Conservation (phyloP, 2,888 invertebrate species). For the Melikaiella ostensackeni region DNA sequence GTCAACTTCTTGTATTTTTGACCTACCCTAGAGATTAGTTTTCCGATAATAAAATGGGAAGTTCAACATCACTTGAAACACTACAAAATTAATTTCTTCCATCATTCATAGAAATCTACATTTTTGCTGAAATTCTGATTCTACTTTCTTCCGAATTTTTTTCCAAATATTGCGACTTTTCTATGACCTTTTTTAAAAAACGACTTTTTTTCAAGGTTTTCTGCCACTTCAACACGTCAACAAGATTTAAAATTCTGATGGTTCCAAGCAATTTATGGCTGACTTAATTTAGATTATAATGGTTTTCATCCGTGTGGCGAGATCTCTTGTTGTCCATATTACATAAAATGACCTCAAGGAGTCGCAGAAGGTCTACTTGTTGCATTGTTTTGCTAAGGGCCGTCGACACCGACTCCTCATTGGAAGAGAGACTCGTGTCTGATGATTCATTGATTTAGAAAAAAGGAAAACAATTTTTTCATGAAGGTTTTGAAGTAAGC, state of each 20-base stretch:
- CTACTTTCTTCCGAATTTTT: too few species aligned
- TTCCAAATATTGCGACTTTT: neutral
- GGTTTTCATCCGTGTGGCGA: neutral
- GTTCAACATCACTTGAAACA: neutral
- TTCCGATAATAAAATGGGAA: neutral
- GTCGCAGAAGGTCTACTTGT: conserved; percentile 13
- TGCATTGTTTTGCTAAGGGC: conserved; percentile 25
- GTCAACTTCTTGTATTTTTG: neutral
- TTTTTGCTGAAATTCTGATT: neutral
- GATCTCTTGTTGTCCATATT: conserved; percentile 23
- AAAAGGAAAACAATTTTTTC: conserved; percentile 33
- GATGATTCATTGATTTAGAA: neutral
- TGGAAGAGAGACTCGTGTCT: conserved; percentile 9
- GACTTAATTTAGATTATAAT: conserved; percentile 28
- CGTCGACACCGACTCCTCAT: conserved; percentile 8
- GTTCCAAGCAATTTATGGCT: neutral
- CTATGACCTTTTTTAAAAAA: neutral
- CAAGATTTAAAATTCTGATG: neutral
- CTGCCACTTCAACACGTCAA: neutral
- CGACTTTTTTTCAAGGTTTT: neutral
- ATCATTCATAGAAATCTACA: neutral
- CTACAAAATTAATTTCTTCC: neutral
- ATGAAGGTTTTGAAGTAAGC: neutral
- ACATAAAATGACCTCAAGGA: conserved; percentile 12
- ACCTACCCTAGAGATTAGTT: neutral